Evolutionary conservation across 2,797 vertebrate species (phyloP).

Genomic region (Pseudocheirus occidentalis): DNA sequence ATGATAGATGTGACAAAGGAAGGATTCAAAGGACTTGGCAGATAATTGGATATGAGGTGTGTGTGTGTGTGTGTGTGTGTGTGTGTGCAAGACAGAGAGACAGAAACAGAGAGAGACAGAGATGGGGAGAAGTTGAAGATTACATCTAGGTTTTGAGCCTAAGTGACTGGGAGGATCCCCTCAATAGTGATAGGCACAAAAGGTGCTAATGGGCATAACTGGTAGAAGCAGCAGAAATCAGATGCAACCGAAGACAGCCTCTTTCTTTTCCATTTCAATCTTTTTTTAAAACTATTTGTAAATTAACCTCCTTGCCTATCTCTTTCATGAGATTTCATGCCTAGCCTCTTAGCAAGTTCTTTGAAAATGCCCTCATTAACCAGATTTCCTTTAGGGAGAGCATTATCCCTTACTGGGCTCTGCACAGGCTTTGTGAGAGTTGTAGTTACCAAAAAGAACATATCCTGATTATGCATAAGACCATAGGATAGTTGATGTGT

Average conservation of each 20-base stretch:
- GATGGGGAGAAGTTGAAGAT: neutral
- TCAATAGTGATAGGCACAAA: neutral
- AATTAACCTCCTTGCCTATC: neutral
- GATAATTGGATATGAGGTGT: neutral
- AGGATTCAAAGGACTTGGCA: neutral
- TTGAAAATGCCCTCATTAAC: neutral
- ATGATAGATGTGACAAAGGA: neutral
- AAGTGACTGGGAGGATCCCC: neutral
- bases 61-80: neutral
- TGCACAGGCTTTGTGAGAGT: neutral
- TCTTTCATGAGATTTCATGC: neutral
- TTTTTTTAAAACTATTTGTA: neutral
- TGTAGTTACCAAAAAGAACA: neutral
- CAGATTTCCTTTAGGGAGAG: neutral
- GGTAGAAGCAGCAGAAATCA: neutral
- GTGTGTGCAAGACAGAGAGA: neutral
- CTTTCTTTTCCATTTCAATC: neutral
- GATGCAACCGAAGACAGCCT: neutral
- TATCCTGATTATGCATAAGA: neutral
- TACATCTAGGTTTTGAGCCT: neutral
- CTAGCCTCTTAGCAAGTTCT: neutral
- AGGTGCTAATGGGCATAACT: neutral
- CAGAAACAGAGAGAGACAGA: neutral
- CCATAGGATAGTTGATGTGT: neutral
- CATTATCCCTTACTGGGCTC: neutral